phyloP scores from a whole-genome alignment of 1,140 invertebrate species.

The Trichomalopsis sarcophagae region DNA sequence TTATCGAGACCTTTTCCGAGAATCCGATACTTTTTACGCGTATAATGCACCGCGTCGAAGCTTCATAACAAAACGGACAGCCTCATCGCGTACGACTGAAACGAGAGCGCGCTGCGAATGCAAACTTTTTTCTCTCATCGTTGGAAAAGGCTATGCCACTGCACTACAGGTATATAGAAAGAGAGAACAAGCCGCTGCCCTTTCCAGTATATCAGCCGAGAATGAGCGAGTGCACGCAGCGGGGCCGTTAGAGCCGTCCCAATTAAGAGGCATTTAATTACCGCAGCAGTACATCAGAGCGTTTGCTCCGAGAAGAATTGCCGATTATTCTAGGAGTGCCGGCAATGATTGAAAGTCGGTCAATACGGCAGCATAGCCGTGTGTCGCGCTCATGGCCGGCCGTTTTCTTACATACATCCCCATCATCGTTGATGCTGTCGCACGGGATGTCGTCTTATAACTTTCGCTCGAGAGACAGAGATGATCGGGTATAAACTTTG shows the following conservation, averaged over 20 bases:
- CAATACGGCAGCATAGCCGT: conserved; percentile 24
- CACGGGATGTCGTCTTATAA: too few relatives aligned
- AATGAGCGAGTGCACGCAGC: neutral
- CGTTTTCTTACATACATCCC: neutral
- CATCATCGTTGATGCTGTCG: neutral
- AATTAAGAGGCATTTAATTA: conserved; percentile 61
- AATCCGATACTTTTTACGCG: too few relatives aligned
- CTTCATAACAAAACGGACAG: too few relatives aligned
- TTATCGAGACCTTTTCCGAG: too few relatives aligned
- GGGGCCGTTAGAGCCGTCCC: conserved; percentile 25
- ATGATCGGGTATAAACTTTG: too few relatives aligned
- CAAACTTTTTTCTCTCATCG: too few relatives aligned
- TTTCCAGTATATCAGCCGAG: conserved; percentile 20
- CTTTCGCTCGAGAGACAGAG: too few relatives aligned
- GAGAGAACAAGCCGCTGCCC: conserved; percentile 13
- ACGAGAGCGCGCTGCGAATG: too few relatives aligned
- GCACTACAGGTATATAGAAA: neutral
- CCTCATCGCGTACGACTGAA: too few relatives aligned
- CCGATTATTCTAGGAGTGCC: conserved; percentile 55
- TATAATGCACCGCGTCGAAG: too few relatives aligned
- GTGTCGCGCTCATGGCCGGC: neutral
- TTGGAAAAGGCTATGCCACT: neutral
- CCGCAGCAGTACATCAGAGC: conserved; percentile 18
- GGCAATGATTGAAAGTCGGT: conserved; percentile 56
- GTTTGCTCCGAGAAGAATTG: conserved; percentile 45